These are phyloP conservation scores for Plodia interpunctella DNA, from an alignment of 1,140 invertebrate species.

Conservation along the genomic window DNA sequence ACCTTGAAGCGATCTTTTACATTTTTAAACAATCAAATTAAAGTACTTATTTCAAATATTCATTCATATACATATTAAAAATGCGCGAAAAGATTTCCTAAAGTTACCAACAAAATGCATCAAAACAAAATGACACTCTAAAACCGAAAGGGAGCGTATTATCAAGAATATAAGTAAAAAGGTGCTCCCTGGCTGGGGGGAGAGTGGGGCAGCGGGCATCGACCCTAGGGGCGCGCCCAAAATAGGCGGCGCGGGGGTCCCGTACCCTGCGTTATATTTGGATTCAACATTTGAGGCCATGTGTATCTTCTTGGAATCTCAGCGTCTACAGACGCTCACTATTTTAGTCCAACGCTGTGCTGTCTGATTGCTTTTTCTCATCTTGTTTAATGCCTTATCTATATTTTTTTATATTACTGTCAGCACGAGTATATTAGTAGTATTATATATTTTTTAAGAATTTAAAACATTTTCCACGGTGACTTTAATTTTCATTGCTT, in stretches of 20 bases:
- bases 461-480: too few species aligned
- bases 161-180: slow-evolving; percentile 21
- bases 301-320: slow-evolving; percentile 12
- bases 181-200: slow-evolving; percentile 11
- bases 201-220: slow-evolving; percentile 31
- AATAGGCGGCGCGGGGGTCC: slow-evolving; percentile 53
- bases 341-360: neutral
- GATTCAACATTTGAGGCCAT: slow-evolving; percentile 36
- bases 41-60: neutral
- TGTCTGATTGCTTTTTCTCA: neutral
- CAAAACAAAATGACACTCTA: slow-evolving; percentile 5
- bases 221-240: slow-evolving; percentile 49
- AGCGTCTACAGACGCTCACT: neutral
- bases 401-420: neutral
- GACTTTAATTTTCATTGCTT: too few species aligned
- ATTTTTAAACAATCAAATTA: too few species aligned
- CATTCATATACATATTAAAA: neutral
- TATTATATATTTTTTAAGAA: too few species aligned
- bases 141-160: slow-evolving; percentile 12
- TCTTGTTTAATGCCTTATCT: neutral
- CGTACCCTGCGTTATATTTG: slow-evolving; percentile 35
- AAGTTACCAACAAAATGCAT: neutral
- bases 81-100: neutral
- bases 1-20: too few species aligned
- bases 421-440: too few species aligned